A percentile compares a stretch with the other conserved stretches of the same genome.
Evolutionary conservation across 1,140 invertebrate genomes (phyloP).

Genomic region (Aporrectodea caliginosa): DNA sequence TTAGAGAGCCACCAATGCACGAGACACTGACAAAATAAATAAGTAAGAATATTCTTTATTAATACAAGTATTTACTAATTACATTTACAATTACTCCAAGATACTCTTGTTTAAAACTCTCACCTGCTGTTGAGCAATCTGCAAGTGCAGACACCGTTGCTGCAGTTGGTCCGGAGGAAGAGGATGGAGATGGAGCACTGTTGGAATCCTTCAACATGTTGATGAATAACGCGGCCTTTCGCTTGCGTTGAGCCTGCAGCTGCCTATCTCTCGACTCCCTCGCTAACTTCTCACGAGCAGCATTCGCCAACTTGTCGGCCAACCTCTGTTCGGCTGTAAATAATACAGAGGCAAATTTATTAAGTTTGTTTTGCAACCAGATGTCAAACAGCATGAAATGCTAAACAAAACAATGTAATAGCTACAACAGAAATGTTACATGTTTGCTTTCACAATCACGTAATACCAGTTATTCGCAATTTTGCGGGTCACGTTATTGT

Average conservation of each 20-base stretch:
- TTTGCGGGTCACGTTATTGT: too few relatives aligned
- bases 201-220: constrained; percentile 46
- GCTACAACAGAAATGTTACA: too few relatives aligned
- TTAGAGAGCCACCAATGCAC: background rate
- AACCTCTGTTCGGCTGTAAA: constrained; percentile 62
- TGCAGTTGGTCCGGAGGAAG: background rate
- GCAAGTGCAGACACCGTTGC: constrained; percentile 1
- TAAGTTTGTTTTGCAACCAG: too few relatives aligned
- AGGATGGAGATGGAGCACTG: background rate
- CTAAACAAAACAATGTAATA: too few relatives aligned
- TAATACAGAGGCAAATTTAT: too few relatives aligned
- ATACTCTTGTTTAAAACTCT: background rate
- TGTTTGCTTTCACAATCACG: too few relatives aligned
- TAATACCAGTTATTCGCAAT: too few relatives aligned
- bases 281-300: constrained; percentile 62
- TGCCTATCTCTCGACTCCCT: constrained; percentile 63
- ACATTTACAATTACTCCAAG: background rate
- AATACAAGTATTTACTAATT: too few relatives aligned
- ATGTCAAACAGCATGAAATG: too few relatives aligned
- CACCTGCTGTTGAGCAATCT: background rate
- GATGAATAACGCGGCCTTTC: constrained; percentile 58
- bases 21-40: too few relatives aligned
- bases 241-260: constrained; percentile 68
- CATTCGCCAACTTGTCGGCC: constrained; percentile 63
- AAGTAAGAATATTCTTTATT: too few relatives aligned